Percentiles rank a stretch among this genome's conserved stretches.
These are phyloP conservation scores for Helleia helle DNA, from an alignment of 2,888 invertebrate genomes.

Conservation along the genomic window DNA sequence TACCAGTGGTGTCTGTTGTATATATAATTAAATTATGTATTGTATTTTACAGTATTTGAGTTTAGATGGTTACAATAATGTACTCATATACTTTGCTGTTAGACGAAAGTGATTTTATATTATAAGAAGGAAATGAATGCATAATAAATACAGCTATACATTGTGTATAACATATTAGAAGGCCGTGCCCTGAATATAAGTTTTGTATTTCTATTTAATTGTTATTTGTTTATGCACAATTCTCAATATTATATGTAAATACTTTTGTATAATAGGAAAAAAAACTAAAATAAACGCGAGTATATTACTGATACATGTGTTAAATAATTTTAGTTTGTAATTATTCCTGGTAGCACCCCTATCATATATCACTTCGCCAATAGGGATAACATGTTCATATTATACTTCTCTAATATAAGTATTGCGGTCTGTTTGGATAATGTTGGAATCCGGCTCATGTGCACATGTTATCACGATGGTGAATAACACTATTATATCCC, in stretches of 20 bases:
- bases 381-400: conserved; percentile 70
- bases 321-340: conserved; percentile 73
- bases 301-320: conserved; percentile 72
- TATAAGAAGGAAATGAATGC: conserved; percentile 64
- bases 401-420: conserved; percentile 14
- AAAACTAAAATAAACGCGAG: conserved; percentile 74
- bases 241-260: conserved; percentile 75
- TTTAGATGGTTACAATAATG: conserved; percentile 70
- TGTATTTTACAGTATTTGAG: conserved; percentile 72
- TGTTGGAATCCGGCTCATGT: conserved; percentile 22
- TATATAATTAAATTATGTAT: conserved; percentile 59
- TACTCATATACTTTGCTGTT: conserved; percentile 66
- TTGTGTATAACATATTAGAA: conserved; percentile 65
- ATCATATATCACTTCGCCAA: conserved; percentile 69
- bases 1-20: conserved; percentile 72
- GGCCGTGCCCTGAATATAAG: conserved; percentile 65
- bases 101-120: conserved; percentile 69
- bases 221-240: conserved; percentile 76
- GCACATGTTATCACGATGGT: conserved; percentile 65
- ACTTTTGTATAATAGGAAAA: conserved; percentile 74
- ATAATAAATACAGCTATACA: conserved; percentile 70
- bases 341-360: conserved; percentile 76
- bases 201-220: conserved; percentile 74
- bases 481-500: conserved; percentile 48
- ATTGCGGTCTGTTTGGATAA: conserved; percentile 1